Percentiles rank a stretch among this genome's conserved stretches.
phyloP scores from a whole-genome alignment of 2,113 vertebrate genomes.

The Perca fluviatilis region DNA sequence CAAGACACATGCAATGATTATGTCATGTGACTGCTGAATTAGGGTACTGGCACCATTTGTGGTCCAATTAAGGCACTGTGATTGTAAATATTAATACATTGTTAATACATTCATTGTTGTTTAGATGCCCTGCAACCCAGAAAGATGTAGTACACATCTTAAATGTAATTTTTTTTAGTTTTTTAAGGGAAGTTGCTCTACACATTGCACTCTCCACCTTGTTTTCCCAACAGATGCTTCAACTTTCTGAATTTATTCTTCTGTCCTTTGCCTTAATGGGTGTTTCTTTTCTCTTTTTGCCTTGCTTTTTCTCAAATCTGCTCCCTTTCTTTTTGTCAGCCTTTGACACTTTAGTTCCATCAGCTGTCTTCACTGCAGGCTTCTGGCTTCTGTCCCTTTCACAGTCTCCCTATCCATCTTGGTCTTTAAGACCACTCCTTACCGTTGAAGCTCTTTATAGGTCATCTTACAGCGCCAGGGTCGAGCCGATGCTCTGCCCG shows the following conservation, averaged over 20 bases:
- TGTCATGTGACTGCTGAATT: too few species aligned
- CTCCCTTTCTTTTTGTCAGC: conserved; percentile 66
- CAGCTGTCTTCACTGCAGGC: conserved; percentile 28
- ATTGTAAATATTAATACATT: too few species aligned
- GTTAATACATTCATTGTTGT: too few species aligned
- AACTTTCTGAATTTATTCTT: conserved; percentile 82
- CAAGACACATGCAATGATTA: too few species aligned
- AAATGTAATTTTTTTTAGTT: too few species aligned
- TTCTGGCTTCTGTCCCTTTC: conserved; percentile 54
- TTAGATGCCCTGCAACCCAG: too few species aligned
- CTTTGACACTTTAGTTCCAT: conserved; percentile 53
- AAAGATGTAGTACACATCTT: too few species aligned
- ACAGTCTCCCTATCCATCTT: conserved; percentile 71
- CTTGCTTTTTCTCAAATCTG: conserved; percentile 77
- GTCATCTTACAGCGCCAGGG: too few species aligned
- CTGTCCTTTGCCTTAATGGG: conserved; percentile 64
- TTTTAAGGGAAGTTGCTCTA: neutral
- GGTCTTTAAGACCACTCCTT: neutral
- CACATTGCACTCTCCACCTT: conserved; percentile 22
- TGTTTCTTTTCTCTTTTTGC: conserved; percentile 54
- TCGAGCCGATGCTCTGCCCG: too few species aligned
- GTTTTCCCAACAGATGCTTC: conserved; percentile 70
- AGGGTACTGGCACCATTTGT: too few species aligned
- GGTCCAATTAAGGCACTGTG: too few species aligned
- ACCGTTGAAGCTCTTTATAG: too few species aligned